Base-by-base conservation (phyloP, 2,888 invertebrate species). In the Acronicta aceris region DNA sequence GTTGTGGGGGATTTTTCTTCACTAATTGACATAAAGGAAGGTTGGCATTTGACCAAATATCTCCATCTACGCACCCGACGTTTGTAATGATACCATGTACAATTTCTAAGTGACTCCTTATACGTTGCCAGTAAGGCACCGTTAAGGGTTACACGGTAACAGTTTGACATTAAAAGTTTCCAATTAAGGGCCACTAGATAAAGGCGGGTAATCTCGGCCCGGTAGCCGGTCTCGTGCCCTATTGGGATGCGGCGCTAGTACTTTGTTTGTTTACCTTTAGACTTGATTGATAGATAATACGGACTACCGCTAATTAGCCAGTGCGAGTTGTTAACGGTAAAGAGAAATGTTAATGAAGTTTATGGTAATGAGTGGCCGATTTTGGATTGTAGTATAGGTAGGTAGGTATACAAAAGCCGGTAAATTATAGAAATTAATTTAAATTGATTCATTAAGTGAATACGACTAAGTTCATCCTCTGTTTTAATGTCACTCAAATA, bases 161-260 rank as follows among this genome's bases (percentile, higher is more conserved):
- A 65, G 74, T 76, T 74, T 78, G 82, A 82, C 82, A 81, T 83
- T 83, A 82, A 80, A 76, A 81, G 81, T 79, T 71, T 65, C 81
- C 81, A 85, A 85, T 84, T 85, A 85, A 83, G 78, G 78, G 59
- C 64, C 71, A 15, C 45, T 15, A 81, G 82, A 79, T 84, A 84
- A 81, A 76, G 57, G 65, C 69, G 54, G 49, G 76, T 70, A 64
- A 64, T 72, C 71, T 65, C 15, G 63, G 49, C 53, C 68, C 66
- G 52, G 78, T 72, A 72, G 71, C 71, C 42, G 56, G 67, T 74
- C 78, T 64, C 64, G 76, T 81, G 77, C 71, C 79, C 76, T 71
- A 69, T 72, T 74, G 64, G 71, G 78, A 70, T 64, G 65, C 63
- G 76, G 65, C 62, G 65, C 65, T 74, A 67, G 68, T 52, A 59